Base-by-base conservation (phyloP, 2,888 invertebrate species). In the Polia nebulosa region DNA sequence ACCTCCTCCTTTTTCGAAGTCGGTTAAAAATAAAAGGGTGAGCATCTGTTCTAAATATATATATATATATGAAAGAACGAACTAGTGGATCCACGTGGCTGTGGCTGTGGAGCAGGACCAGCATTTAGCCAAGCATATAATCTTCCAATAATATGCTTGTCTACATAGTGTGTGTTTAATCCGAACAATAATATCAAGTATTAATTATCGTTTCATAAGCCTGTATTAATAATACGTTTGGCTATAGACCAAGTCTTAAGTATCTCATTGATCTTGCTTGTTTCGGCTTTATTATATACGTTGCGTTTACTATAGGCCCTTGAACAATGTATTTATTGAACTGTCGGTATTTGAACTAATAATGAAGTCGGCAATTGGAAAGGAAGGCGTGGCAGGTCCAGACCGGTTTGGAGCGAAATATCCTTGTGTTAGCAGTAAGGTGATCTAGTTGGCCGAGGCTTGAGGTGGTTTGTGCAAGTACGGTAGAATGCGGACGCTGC, bases 401-500 rank as follows among this genome's bases (percentile, higher is more conserved):
- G 83, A 93, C 93, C 90, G 91, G 93, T 93, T 93, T 78, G 74
- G 82, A 84, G 87, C 81, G 81, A 90, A 91, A 89, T 95, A 94
- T 94, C 93, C 95, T 95, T 94, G 94, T 92, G 83, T 86, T 88
- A 83, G 86, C 83, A 71, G 87, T 93, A 92, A 95, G 95, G 95
- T 94, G 92, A 95, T 94, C 95, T 92, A 94, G 93, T 94, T 90
- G 85, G 80, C 72, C 61, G 85, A 72, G 72, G 81, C 83, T 89
- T 86, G 80, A 87, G 60, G 80, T 73, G 88, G 87, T 88, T 83
- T 88, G 72, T 80, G 87, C 88, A 87, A 90, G 88, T 88, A 84
- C 78, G 71, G 86, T 87, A 93, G 94, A 95, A 95, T 95, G 95
- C 95, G 95, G 95, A 95, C 94, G 85, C 91, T 58, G 91, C 90